Conservation (phyloP, 64 coral and sea anemone genomes). For the Trachythela sp. region DNA sequence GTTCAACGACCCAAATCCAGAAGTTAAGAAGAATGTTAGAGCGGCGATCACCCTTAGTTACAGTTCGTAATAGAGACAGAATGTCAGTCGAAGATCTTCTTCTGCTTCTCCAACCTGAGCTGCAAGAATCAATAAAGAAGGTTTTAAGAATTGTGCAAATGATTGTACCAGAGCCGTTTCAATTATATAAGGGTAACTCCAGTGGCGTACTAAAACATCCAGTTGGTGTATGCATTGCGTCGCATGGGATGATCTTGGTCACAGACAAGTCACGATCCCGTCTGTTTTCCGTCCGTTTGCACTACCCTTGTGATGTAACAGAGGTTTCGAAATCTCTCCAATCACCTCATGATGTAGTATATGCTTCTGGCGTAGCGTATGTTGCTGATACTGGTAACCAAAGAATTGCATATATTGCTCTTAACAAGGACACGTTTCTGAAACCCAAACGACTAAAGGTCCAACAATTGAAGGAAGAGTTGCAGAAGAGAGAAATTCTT, state of each 20-base stretch:
- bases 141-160: slow-evolving; percentile 49
- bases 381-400: slow-evolving; percentile 45
- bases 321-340: slow-evolving; percentile 30
- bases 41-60: neutral
- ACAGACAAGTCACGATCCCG: slow-evolving; percentile 31
- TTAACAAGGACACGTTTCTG: too few species aligned
- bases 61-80: slow-evolving; percentile 37
- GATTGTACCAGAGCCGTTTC: slow-evolving; percentile 39
- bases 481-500: too few species aligned
- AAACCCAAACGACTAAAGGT: too few species aligned
- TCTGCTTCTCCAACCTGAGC: slow-evolving; percentile 23
- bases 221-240: slow-evolving; percentile 36
- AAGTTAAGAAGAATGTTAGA: slow-evolving; percentile 1
- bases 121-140: slow-evolving; percentile 17
- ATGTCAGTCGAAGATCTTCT: slow-evolving; percentile 49
- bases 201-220: slow-evolving; percentile 38
- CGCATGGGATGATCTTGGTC: slow-evolving; percentile 32
- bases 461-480: too few species aligned
- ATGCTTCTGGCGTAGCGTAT: slow-evolving; percentile 16
- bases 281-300: slow-evolving; percentile 25
- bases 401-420: neutral
- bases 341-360: slow-evolving; percentile 29
- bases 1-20: slow-evolving; percentile 41
- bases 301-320: slow-evolving; percentile 49
- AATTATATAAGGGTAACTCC: slow-evolving; percentile 36